Conservation (phyloP, 92 coral and sea anemone genomes). For the Muricea muricata region DNA sequence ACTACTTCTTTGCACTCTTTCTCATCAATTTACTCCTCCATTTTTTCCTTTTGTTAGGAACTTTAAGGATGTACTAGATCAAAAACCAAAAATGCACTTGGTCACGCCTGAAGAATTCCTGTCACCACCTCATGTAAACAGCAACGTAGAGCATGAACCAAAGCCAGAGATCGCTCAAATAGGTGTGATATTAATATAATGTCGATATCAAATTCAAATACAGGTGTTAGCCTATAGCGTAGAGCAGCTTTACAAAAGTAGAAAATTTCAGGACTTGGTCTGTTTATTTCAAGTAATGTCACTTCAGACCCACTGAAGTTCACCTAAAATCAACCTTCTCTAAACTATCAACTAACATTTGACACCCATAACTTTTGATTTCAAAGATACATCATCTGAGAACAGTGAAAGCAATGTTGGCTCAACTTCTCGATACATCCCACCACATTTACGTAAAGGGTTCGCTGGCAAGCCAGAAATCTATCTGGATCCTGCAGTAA, state of each 20-base stretch:
- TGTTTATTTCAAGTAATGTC: too few relatives aligned
- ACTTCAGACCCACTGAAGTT: too few relatives aligned
- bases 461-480: conserved; percentile 28
- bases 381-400: conserved; percentile 16
- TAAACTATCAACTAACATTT: too few relatives aligned
- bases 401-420: neutral
- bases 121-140: neutral
- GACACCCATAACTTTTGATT: neutral
- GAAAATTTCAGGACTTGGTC: too few relatives aligned
- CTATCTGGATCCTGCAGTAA: neutral
- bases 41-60: neutral
- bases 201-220: too few relatives aligned
- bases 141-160: neutral
- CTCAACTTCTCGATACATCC: neutral
- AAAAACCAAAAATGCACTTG: neutral
- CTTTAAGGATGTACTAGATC: neutral
- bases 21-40: too few relatives aligned
- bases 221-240: too few relatives aligned
- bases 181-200: conserved; percentile 23
- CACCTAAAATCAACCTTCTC: too few relatives aligned
- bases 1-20: too few relatives aligned
- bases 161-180: conserved; percentile 1
- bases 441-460: conserved; percentile 41
- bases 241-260: too few relatives aligned
- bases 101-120: conserved; percentile 18